Base-by-base conservation (phyloP, 2,797 vertebrate genomes). In the Betta splendens region DNA sequence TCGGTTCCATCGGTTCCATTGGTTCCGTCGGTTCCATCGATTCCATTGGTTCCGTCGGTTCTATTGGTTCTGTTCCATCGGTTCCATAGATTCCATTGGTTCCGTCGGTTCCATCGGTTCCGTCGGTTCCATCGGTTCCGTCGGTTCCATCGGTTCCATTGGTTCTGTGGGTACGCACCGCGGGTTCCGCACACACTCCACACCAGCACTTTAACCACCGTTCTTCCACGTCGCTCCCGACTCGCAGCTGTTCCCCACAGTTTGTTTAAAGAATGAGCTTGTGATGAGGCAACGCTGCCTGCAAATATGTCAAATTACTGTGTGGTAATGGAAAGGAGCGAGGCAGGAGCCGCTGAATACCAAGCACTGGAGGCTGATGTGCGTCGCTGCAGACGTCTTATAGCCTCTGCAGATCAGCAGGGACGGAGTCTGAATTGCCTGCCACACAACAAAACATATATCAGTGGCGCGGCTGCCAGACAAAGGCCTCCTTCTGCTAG, bases 291-390 rank as follows among this genome's bases (percentile, higher is more conserved):
- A 51, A 56, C 7, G 56, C 52, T 20, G 53, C 43, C 38, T 37
- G 40, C 54, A 69, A 75, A 76, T 66, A 64, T 31, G 43, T n/a
- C n/a, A n/a, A n/a, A n/a, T n/a, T n/a, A n/a, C n/a, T n/a, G 37
- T 44, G 37, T 70, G 57, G 50, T 79, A 74, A 77, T 72, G 49
- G 63, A 70, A 73, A 76, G 52, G 26, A 62, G 33, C 63, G 50
- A 72, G 25, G 20, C 20, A 26, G 57, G 21, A 48, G 43, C 33
- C 47, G 11, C 64, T 43, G 77, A 80, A 73, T 74, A 59, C 39
- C 47, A 56, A 75, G 55, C 5, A 55, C 9, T 23, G 10, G 48
- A 80, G 73, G 60, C 7, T 39, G 16, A 17, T 46, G 17, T 3
- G 20, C 49, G 20, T 33, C 4, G 13, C 20, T 9, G 8, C 2